Base-by-base conservation (phyloP, 2,113 vertebrate species). In the Rattus norvegicus region DNA sequence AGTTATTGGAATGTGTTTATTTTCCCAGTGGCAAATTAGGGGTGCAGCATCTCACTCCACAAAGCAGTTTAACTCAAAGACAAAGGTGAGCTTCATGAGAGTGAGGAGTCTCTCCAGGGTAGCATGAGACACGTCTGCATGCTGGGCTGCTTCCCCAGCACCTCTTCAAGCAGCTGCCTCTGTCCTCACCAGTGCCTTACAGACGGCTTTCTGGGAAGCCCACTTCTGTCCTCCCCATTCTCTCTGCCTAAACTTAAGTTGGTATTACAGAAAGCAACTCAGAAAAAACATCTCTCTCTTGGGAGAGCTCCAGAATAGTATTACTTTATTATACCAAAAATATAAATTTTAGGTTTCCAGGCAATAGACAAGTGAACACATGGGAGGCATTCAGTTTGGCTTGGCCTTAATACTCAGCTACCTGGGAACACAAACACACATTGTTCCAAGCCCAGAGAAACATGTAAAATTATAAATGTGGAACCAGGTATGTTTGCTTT, bases 1-100 rank as follows among this genome's bases (percentile, higher is more conserved):
- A 76, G 67, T n/a, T 19, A 69, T 59, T 43, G 30, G 36, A 49
- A 69, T 17, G 89, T 54, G 77, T 84, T 77, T 97, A 83, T 93
- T 96, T 87, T 92, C 84, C 91, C 94, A 96, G 94, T 88, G 85
- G 88, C 95, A 95, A 95, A 95, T 87, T 75, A 14, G 28, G 93
- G 94, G 43, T 30, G 89, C 54, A 67, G 28, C 47, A 69, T 83
- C 89, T 95, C 43, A 67, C 24, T 81, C 59, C 54, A 85, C 39
- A 97, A 91, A 95, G 33, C 22, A 73, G 96, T 77, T 81, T 16
- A 72, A 83, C 61, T 65, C 69, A 94, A 76, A 94, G 36, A 39
- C 85, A 92, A 0, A 4, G 13, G 84, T 67, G 73, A 90, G 65
- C 12, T 7, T 8, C 54, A 61, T 3, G 69, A 56, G 59, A 52